A percentile compares a stretch with the other conserved stretches of the same genome.
Evolutionary conservation across 2,113 vertebrate genomes (phyloP).

Genomic region (Cheilinus undulatus): DNA sequence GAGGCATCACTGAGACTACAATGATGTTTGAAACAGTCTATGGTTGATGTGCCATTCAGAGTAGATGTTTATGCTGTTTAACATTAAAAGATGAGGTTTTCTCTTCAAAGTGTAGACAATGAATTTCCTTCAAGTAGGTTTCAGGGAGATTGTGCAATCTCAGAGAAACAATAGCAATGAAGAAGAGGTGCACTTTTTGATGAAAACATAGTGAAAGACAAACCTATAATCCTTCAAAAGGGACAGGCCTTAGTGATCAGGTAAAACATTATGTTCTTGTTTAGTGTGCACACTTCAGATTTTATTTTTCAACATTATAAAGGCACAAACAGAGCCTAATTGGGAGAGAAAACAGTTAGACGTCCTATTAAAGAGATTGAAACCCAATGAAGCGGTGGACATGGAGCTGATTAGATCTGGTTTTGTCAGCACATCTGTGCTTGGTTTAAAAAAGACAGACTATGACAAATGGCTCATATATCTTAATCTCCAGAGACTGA

Average conservation of each 20-base stretch:
- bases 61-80: no score
- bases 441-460: constrained; percentile 65
- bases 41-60: no score
- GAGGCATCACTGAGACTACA: no score
- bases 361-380: constrained; percentile 23
- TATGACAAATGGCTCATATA: constrained; percentile 67
- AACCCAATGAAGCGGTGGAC: constrained; percentile 23
- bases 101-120: no score
- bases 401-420: constrained; percentile 57
- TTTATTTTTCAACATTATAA: constrained; percentile 8
- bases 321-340: constrained; percentile 25
- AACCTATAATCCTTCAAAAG: not conserved
- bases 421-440: constrained; percentile 68
- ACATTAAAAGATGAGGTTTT: no score
- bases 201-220: not conserved
- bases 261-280: constrained; percentile 37
- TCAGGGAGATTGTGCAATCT: no score
- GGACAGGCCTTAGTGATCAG: not conserved
- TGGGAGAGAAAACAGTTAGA: constrained; percentile 42
- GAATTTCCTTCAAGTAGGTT: not conserved
- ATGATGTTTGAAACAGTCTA: no score
- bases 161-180: constrained; percentile 20
- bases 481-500: constrained; percentile 53
- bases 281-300: constrained; percentile 13
- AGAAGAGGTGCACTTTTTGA: not conserved